Evolutionary conservation across 2,888 invertebrate species (phyloP).

Genomic region (Agrochola circellaris): DNA sequence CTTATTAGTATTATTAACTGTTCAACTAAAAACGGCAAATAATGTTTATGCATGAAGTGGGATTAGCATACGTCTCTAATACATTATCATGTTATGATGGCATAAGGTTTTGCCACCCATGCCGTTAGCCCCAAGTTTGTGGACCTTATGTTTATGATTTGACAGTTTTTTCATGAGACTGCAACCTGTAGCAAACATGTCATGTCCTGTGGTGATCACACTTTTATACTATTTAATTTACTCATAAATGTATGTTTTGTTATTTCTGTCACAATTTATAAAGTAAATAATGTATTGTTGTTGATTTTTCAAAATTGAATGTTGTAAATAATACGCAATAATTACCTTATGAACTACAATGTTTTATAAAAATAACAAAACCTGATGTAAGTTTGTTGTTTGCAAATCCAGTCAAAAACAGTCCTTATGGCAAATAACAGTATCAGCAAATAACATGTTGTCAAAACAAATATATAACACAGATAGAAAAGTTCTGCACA

Average conservation of each 20-base stretch:
- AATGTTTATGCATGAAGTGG: neutral
- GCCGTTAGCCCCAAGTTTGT: neutral
- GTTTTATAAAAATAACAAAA: neutral
- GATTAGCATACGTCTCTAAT: neutral
- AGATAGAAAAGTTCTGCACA: neutral
- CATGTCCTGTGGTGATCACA: neutral
- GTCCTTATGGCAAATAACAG: neutral
- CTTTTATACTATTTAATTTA: neutral
- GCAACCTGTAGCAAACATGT: neutral
- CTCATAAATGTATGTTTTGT: neutral
- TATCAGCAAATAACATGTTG: conserved; percentile 35
- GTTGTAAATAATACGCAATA: neutral
- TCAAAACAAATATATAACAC: conserved; percentile 31
- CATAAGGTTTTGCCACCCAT: neutral
- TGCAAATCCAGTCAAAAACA: conserved; percentile 9
- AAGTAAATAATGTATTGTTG: neutral
- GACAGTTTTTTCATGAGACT: too few relatives aligned
- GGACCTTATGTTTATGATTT: neutral
- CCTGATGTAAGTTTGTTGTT: neutral
- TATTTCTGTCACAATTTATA: neutral
- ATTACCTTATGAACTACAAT: neutral
- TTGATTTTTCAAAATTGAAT: neutral
- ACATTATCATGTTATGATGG: neutral
- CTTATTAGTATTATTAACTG: neutral
- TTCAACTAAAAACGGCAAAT: neutral